Conservation (phyloP, 2,113 vertebrate genomes). For the Pseudois nayaur region DNA sequence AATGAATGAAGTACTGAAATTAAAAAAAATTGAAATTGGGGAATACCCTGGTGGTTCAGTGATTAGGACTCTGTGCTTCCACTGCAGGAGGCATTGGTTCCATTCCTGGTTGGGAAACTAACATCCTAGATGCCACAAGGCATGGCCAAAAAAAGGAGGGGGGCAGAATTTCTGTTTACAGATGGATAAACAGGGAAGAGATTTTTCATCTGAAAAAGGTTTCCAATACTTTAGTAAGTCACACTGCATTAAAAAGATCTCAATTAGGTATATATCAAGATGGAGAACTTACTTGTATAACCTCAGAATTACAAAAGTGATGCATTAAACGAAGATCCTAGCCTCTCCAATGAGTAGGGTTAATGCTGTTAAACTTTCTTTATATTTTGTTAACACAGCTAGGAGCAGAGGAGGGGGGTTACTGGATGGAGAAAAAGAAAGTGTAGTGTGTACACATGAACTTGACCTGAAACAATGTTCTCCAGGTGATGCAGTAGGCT, state of each 20-base stretch:
- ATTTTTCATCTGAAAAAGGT: constrained; percentile 12
- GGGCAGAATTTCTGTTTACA: not conserved
- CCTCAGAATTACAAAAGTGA: not conserved
- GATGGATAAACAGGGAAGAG: not conserved
- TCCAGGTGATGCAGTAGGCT: not conserved
- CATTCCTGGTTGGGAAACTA: not conserved
- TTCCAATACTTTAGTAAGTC: not conserved
- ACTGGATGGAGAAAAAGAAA: not conserved
- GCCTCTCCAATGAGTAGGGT: not conserved
- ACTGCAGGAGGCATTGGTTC: not conserved
- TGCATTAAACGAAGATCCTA: not conserved
- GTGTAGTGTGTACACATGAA: not conserved
- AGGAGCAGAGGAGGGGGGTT: not conserved
- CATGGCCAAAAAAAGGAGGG: not conserved
- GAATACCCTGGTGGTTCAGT: not conserved
- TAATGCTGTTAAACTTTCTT: not conserved
- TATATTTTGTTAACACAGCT: not conserved
- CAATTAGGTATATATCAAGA: not conserved
- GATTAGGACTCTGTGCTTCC: not conserved
- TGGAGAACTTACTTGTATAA: not conserved
- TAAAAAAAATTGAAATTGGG: not conserved
- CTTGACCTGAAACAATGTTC: not conserved
- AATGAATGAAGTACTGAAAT: not conserved
- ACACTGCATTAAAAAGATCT: not conserved
- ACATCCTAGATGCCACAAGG: not conserved